Conservation (phyloP, 2,113 vertebrate genomes). For the Taxidea taxus region DNA sequence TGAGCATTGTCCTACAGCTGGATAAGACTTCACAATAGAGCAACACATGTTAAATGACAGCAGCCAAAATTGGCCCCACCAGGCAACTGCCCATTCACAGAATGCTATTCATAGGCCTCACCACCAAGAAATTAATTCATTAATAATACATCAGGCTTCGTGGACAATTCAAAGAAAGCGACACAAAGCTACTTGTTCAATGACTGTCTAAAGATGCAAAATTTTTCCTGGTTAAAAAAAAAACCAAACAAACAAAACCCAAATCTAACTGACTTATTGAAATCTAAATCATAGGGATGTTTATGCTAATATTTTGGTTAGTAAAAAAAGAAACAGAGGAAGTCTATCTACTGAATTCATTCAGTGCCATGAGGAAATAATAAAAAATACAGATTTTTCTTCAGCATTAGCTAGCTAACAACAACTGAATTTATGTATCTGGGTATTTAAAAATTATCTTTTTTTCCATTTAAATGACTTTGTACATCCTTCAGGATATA, state of each 20-base stretch:
- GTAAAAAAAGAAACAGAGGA: not conserved
- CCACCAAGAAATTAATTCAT: conserved; percentile 73
- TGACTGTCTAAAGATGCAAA: not conserved
- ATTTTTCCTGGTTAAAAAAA: conserved; percentile 5
- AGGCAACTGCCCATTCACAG: conserved; percentile 68
- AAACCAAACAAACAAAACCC: not conserved
- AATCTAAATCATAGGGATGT: not conserved
- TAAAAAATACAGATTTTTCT: conserved; percentile 11
- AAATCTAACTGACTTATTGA: conserved; percentile 37
- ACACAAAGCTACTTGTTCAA: conserved; percentile 53
- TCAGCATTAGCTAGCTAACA: conserved; percentile 18
- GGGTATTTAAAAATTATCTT: not conserved
- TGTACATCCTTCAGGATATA: conserved; percentile 8
- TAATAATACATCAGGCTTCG: conserved; percentile 65
- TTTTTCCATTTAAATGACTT: conserved; percentile 20
- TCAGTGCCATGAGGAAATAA: conserved; percentile 17
- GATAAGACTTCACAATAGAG: conserved; percentile 64
- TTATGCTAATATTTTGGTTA: conserved; percentile 35
- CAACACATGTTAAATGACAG: conserved; percentile 78
- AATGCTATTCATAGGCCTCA: conserved; percentile 55
- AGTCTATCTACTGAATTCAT: conserved; percentile 10
- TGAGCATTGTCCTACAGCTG: conserved; percentile 70
- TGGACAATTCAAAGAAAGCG: conserved; percentile 46
- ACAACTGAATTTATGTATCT: conserved; percentile 25
- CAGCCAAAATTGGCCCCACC: conserved; percentile 74